These are phyloP conservation scores for Carterocephalus palaemon DNA, from an alignment of 2,888 invertebrate species.

Conservation along the genomic window DNA sequence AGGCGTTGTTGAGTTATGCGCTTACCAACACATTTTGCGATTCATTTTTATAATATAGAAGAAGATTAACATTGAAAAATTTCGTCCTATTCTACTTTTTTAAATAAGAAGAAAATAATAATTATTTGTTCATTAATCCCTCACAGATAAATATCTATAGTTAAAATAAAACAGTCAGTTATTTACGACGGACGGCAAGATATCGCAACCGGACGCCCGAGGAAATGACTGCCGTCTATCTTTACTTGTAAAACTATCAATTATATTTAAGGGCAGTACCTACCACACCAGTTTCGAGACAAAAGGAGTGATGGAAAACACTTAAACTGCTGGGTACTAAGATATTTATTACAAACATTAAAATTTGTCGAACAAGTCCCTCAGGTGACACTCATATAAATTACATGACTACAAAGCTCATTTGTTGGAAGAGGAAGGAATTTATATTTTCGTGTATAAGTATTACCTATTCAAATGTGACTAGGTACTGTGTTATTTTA, in stretches of 20 bases:
- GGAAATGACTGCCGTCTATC: constrained; percentile 19
- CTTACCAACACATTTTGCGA: too few species aligned
- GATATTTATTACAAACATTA: constrained; percentile 5
- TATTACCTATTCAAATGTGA: too few species aligned
- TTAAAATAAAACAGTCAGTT: constrained; percentile 13
- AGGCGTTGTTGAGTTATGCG: too few species aligned
- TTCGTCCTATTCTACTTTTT: too few species aligned
- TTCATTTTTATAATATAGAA: too few species aligned
- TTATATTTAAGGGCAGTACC: constrained; percentile 14
- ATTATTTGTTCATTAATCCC: constrained; percentile 22
- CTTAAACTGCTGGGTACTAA: neutral
- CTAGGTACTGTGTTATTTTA: too few species aligned
- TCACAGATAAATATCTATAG: constrained; percentile 9
- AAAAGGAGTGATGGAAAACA: constrained; percentile 17
- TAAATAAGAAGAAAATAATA: too few species aligned
- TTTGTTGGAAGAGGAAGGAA: too few species aligned
- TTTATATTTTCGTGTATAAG: too few species aligned
- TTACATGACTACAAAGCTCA: too few species aligned
- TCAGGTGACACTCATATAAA: constrained; percentile 2
- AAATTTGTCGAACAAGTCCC: constrained; percentile 7
- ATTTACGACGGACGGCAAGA: constrained; percentile 16
- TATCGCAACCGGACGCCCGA: constrained; percentile 20
- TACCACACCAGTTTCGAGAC: constrained; percentile 5
- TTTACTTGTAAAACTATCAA: constrained; percentile 19
- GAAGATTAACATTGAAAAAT: too few species aligned